Percentiles rank a stretch among this genome's conserved stretches.
phyloP scores from a whole-genome alignment of 1,140 invertebrate genomes.

The Goniozus legneri region DNA sequence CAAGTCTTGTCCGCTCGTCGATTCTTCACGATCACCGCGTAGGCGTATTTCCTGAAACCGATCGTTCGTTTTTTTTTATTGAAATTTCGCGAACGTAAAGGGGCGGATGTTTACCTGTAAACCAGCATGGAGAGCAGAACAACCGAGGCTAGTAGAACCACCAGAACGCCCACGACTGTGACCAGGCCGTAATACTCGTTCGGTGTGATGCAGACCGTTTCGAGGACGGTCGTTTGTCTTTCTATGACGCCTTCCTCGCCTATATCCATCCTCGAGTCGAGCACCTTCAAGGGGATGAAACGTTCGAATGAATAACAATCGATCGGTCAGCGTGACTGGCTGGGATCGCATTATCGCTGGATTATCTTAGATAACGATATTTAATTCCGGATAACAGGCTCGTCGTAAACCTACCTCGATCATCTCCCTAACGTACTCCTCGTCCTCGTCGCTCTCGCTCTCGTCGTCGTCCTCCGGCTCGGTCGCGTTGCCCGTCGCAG shows the following conservation, averaged over 20 bases:
- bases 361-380: too few species aligned
- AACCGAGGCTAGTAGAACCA: constrained; percentile 65
- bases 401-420: constrained; percentile 68
- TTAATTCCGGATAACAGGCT: too few species aligned
- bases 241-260: constrained; percentile 60
- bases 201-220: constrained; percentile 68
- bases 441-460: constrained; percentile 27
- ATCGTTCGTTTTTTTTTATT: not conserved
- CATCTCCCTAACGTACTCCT: constrained; percentile 80
- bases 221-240: constrained; percentile 57
- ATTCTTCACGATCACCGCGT: constrained; percentile 45
- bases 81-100: not conserved
- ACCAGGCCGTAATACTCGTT: constrained; percentile 76
- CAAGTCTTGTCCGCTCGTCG: constrained; percentile 38
- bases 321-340: too few species aligned
- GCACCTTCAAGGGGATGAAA: constrained; percentile 48
- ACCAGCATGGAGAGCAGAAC: constrained; percentile 64
- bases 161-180: constrained; percentile 66
- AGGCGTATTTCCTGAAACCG: constrained; percentile 44
- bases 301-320: not conserved
- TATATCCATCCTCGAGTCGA: constrained; percentile 71
- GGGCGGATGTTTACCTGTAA: constrained; percentile 57
- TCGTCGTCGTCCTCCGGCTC: constrained; percentile 36
- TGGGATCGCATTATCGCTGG: too few species aligned
- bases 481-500: constrained; percentile 8